A percentile compares a stretch with the other conserved stretches of the same genome.
These are phyloP conservation scores for Erebia epiphron DNA, from an alignment of 2,888 invertebrate genomes.

Conservation along the genomic window DNA sequence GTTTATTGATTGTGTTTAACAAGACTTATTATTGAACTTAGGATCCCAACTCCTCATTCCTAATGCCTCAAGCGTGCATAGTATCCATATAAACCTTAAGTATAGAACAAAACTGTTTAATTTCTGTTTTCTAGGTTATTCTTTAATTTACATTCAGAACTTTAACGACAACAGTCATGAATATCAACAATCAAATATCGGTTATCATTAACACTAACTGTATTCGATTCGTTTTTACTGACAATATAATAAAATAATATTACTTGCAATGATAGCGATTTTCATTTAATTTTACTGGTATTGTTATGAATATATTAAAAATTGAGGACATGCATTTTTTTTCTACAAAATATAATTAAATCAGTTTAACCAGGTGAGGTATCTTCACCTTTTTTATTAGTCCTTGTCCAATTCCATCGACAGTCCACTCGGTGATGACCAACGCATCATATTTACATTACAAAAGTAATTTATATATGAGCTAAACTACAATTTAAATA, in stretches of 20 bases:
- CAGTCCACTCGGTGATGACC: too few relatives aligned
- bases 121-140: not conserved
- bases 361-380: not conserved
- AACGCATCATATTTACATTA: too few relatives aligned
- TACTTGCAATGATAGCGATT: constrained; percentile 8
- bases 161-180: constrained; percentile 4
- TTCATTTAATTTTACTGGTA: constrained; percentile 2
- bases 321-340: not conserved
- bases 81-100: not conserved
- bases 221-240: constrained; percentile 21
- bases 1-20: too few relatives aligned
- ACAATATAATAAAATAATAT: constrained; percentile 11
- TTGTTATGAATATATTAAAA: constrained; percentile 10
- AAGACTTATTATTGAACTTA: too few relatives aligned
- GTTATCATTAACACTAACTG: constrained; percentile 5
- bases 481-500: too few relatives aligned
- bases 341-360: constrained; percentile 3
- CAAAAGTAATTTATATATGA: too few relatives aligned
- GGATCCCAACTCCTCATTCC: not conserved
- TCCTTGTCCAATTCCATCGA: too few relatives aligned
- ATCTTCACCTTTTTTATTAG: too few relatives aligned
- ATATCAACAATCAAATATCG: constrained; percentile 8
- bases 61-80: not conserved
- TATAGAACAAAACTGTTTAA: not conserved
- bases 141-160: not conserved